Base-by-base conservation (phyloP, 2,113 vertebrate genomes). In the Grammatotria lemairii region DNA sequence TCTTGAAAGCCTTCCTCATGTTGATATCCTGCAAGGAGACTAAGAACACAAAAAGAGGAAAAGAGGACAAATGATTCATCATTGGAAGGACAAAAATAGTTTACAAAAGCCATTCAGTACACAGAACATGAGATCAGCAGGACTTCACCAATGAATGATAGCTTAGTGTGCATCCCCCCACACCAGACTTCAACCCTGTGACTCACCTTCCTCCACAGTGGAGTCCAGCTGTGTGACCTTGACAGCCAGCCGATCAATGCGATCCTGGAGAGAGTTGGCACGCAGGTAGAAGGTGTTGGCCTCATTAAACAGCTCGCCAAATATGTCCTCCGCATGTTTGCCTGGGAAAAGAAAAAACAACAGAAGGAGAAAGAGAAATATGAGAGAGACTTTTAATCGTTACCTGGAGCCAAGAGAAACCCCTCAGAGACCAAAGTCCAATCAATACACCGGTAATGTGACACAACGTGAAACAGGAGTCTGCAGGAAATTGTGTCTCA, bases 211-310 rank as follows among this genome's bases (percentile, higher is more conserved):
- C 94, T 99, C 99, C 85, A 99, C 98, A 0, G 98, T 98, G 49
- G 99, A 99, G 97, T 99, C 99, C 97, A 99, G 96, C 97, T 99
- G 98, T 21, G 99, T 99, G 93, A 99, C 99, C 97, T 99, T 99
- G 95, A 99, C 97, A 85, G 99, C 98, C 49, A 99, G 97, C 53
- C 98, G 97, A 97, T 99, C 98, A 49, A 99, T 99, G 92, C 99
- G 97, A 95, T 99, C 99, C 97, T 99, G 99, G 85, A 99, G 97
- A 88, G 98, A 99, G 96, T 97, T 99, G 92, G 98, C 97, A 90
- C 99, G 97, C 96, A 99, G 96, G 95, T 99, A 99, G 96, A 99
- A 99, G 93, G 96, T 97, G 95, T 98, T 99, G 92, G 99, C 98
- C 94, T 99, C 99, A 19, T 98, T 98, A 92, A 99, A 99, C 91